Evolutionary conservation across 1,140 invertebrate species (phyloP).

Genomic region (Saccostrea echinata): DNA sequence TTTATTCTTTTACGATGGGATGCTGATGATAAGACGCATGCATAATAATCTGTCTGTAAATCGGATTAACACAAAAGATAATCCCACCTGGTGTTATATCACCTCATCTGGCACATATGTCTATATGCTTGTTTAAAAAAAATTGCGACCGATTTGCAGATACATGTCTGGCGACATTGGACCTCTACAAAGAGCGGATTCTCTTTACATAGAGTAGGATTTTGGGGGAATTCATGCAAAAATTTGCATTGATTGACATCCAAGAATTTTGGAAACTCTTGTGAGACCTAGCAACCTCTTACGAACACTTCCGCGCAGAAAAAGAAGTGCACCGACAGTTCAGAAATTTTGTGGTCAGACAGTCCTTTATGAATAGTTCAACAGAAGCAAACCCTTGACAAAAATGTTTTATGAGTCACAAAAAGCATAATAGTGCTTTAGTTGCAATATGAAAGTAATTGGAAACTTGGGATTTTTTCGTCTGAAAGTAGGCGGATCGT

Average conservation of each 20-base stretch:
- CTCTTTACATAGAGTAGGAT: neutral
- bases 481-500: slow-evolving; percentile 9
- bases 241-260: slow-evolving; percentile 53
- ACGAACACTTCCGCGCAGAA: neutral
- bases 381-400: neutral
- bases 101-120: neutral
- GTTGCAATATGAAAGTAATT: neutral
- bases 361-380: neutral
- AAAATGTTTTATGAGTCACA: neutral
- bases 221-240: neutral
- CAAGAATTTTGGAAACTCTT: slow-evolving; percentile 18
- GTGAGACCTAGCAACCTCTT: slow-evolving; percentile 17
- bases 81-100: neutral
- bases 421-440: neutral
- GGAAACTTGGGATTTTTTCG: slow-evolving; percentile 13
- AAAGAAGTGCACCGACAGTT: slow-evolving; percentile 23
- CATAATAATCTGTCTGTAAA: slow-evolving; percentile 7
- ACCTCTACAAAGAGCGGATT: neutral
- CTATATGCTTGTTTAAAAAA: neutral
- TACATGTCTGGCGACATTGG: neutral
- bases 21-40: slow-evolving; percentile 9
- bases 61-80: slow-evolving; percentile 24
- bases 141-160: neutral
- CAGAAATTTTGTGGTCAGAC: slow-evolving; percentile 16
- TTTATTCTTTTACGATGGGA: slow-evolving; percentile 27